Percentiles rank a stretch among this genome's conserved stretches.
phyloP scores from a whole-genome alignment of 2,113 vertebrate species.

The Tamias sibiricus region DNA sequence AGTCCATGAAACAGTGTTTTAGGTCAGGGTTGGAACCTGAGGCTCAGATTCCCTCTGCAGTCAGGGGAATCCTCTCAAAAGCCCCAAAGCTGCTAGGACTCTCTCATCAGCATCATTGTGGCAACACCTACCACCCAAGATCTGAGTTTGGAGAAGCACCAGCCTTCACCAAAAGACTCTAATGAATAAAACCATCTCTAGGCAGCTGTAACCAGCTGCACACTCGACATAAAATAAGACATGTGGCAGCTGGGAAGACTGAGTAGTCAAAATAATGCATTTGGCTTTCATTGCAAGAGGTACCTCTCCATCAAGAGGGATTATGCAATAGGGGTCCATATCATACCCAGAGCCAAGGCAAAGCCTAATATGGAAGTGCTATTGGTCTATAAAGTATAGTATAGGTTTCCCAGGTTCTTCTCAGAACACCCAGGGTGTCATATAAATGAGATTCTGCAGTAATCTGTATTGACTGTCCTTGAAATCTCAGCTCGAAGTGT shows the following conservation, averaged over 20 bases:
- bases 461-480: conserved; percentile 76
- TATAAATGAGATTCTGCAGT: conserved; percentile 73
- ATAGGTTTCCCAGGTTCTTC: conserved; percentile 78
- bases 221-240: conserved; percentile 74
- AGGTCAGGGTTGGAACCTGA: not conserved
- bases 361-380: conserved; percentile 73
- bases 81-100: conserved; percentile 42
- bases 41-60: not conserved
- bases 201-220: conserved; percentile 81
- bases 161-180: conserved; percentile 61
- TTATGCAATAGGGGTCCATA: conserved; percentile 67
- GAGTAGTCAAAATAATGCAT: conserved; percentile 80
- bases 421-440: conserved; percentile 78
- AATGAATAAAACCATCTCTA: conserved; percentile 58
- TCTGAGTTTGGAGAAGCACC: conserved; percentile 61
- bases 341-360: conserved; percentile 53
- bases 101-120: conserved; percentile 60
- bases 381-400: conserved; percentile 59
- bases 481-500: conserved; percentile 72
- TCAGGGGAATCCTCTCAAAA: conserved; percentile 8
- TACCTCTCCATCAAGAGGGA: conserved; percentile 81
- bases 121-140: conserved; percentile 56
- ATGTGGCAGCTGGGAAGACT: conserved; percentile 78
- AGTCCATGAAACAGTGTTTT: not conserved
- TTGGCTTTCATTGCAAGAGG: conserved; percentile 77